Conservation (phyloP, 2,797 vertebrate genomes). For the Pseudopleuronectes americanus region DNA sequence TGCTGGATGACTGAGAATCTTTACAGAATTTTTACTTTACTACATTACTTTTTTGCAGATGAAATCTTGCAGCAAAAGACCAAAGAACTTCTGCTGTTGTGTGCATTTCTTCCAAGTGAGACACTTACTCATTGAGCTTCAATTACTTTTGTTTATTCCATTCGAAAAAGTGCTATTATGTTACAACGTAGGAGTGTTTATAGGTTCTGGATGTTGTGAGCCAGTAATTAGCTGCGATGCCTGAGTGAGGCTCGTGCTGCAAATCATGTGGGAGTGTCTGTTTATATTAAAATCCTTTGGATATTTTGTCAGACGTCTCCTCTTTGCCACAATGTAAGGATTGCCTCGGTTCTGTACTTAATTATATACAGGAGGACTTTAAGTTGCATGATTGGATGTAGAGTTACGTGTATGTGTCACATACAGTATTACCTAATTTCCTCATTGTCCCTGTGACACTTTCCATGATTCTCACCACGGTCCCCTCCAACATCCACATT, state of each 20-base stretch:
- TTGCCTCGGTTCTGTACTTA: slow-evolving; percentile 17
- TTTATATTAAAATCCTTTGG: slow-evolving; percentile 53
- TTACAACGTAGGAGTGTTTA: slow-evolving; percentile 42
- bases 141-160: slow-evolving; percentile 8
- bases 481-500: slow-evolving; percentile 8
- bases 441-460: slow-evolving; percentile 3
- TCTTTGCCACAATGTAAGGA: background rate
- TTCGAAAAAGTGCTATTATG: slow-evolving; percentile 11
- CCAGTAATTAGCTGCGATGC: slow-evolving; percentile 46
- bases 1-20: too few species aligned
- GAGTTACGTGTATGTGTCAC: slow-evolving; percentile 11
- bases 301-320: slow-evolving; percentile 31
- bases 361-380: slow-evolving; percentile 11
- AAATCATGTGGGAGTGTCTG: slow-evolving; percentile 55
- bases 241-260: slow-evolving; percentile 33
- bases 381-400: background rate
- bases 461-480: slow-evolving; percentile 8
- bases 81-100: background rate
- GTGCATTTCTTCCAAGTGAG: slow-evolving; percentile 2
- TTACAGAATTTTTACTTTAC: background rate
- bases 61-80: slow-evolving; percentile 3
- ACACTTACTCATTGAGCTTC: slow-evolving; percentile 9
- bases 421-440: background rate
- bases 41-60: background rate
- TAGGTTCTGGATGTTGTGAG: slow-evolving; percentile 40